phyloP scores from a whole-genome alignment of 2,888 invertebrate species.

The Protophormia terraenovae region DNA sequence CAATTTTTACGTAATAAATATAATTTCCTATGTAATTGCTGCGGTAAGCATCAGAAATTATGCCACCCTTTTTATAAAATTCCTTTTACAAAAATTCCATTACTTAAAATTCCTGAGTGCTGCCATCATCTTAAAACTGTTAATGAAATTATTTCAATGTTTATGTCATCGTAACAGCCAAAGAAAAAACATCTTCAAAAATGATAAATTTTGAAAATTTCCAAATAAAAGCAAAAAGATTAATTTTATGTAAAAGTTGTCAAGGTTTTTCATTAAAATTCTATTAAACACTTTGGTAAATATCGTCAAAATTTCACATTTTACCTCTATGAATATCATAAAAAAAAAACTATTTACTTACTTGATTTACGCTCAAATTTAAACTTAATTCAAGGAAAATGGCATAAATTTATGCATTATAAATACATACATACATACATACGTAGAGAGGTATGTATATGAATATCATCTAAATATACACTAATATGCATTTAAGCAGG shows the following conservation, averaged over 20 bases:
- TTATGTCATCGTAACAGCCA: background rate
- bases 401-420: background rate
- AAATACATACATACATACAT: background rate
- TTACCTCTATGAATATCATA: slow-evolving; percentile 38
- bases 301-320: slow-evolving; percentile 44
- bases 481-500: background rate
- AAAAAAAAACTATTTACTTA: slow-evolving; percentile 55
- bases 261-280: slow-evolving; percentile 49
- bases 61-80: slow-evolving; percentile 1
- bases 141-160: slow-evolving; percentile 21
- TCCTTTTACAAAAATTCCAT: too few relatives aligned
- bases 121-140: background rate
- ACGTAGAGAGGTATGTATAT: background rate
- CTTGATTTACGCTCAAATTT: slow-evolving; percentile 36
- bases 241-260: background rate
- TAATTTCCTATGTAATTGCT: background rate
- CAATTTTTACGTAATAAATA: background rate
- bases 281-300: slow-evolving; percentile 35
- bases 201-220: background rate
- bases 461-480: background rate
- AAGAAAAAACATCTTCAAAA: background rate
- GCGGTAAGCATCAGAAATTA: slow-evolving; percentile 24
- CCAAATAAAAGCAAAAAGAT: background rate
- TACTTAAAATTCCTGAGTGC: background rate
- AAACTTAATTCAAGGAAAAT: slow-evolving; percentile 39